Conservation (phyloP, 2,797 vertebrate genomes). For the Dromococcyx pavoninus region DNA sequence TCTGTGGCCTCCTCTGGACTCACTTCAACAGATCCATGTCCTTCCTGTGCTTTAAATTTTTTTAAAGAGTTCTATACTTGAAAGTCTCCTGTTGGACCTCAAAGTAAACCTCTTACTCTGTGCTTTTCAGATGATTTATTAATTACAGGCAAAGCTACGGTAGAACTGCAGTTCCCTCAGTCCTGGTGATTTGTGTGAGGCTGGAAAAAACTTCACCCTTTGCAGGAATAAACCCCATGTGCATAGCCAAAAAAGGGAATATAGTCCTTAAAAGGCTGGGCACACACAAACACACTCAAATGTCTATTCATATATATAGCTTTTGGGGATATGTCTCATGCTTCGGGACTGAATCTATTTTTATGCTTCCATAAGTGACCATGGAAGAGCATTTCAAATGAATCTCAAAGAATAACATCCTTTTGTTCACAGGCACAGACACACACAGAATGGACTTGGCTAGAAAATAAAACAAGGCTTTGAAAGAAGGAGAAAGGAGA, state of each 20-base stretch:
- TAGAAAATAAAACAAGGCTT: slow-evolving; percentile 26
- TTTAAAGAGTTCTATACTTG: slow-evolving; percentile 1
- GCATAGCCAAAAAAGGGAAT: background rate
- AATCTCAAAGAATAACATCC: slow-evolving; percentile 32
- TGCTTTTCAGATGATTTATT: slow-evolving; percentile 62
- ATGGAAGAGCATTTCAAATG: slow-evolving; percentile 41
- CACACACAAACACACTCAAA: background rate
- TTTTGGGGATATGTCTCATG: background rate
- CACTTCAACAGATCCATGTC: too few species aligned
- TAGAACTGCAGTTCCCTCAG: slow-evolving; percentile 6
- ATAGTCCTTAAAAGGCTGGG: slow-evolving; percentile 1
- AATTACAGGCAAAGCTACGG: slow-evolving; percentile 32
- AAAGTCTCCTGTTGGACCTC: slow-evolving; percentile 50
- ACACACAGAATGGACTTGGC: slow-evolving; percentile 21
- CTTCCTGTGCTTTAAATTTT: background rate
- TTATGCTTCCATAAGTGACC: slow-evolving; percentile 42
- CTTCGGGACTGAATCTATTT: slow-evolving; percentile 49
- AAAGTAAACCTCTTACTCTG: slow-evolving; percentile 37
- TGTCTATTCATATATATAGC: background rate
- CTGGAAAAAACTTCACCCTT: background rate
- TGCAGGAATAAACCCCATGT: slow-evolving; percentile 19
- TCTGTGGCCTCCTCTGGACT: too few species aligned
- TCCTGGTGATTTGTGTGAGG: slow-evolving; percentile 32
- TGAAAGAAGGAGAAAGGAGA: background rate
- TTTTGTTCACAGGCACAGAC: slow-evolving; percentile 41